Evolutionary conservation across 2,797 vertebrate species (phyloP).

Genomic region (Melanogrammus aeglefinus): DNA sequence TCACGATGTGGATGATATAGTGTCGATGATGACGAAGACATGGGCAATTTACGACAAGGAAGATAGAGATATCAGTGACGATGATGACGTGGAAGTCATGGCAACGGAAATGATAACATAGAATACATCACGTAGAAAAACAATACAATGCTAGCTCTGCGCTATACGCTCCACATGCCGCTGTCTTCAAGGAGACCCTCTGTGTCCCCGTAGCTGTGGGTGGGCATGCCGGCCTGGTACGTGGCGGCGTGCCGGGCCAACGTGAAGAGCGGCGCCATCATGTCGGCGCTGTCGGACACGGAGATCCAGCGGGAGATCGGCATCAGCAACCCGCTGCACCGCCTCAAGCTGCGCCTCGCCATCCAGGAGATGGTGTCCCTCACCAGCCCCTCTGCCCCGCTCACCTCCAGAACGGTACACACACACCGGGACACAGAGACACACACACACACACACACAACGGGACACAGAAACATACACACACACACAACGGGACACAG

Average conservation of each 20-base stretch:
- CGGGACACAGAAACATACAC: slow-evolving; percentile 8
- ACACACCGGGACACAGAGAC: slow-evolving; percentile 11
- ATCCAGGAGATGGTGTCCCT: slow-evolving; percentile 98
- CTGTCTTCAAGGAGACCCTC: not conserved
- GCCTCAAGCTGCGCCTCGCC: slow-evolving; percentile 90
- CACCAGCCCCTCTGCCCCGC: slow-evolving; percentile 92
- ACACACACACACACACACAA: slow-evolving; percentile 13
- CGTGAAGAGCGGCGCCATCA: slow-evolving; percentile 95
- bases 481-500: slow-evolving; percentile 6
- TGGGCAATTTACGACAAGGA: not conserved
- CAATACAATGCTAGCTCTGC: not conserved
- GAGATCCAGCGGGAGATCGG: slow-evolving; percentile 97
- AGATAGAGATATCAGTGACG: not conserved
- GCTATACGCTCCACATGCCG: not conserved
- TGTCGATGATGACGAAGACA: too few species aligned
- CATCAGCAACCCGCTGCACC: slow-evolving; percentile 93
- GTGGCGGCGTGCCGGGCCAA: slow-evolving; percentile 95
- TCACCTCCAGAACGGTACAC: slow-evolving; percentile 89
- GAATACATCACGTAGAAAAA: too few species aligned
- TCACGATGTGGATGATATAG: too few species aligned
- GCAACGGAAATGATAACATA: not conserved
- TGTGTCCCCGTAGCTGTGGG: slow-evolving; percentile 83
- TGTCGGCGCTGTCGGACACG: slow-evolving; percentile 93
- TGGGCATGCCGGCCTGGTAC: slow-evolving; percentile 97
- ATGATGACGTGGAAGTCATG: not conserved